These are phyloP conservation scores for Cheilosia vulpina DNA, from an alignment of 2,888 invertebrate genomes.

Conservation along the genomic window DNA sequence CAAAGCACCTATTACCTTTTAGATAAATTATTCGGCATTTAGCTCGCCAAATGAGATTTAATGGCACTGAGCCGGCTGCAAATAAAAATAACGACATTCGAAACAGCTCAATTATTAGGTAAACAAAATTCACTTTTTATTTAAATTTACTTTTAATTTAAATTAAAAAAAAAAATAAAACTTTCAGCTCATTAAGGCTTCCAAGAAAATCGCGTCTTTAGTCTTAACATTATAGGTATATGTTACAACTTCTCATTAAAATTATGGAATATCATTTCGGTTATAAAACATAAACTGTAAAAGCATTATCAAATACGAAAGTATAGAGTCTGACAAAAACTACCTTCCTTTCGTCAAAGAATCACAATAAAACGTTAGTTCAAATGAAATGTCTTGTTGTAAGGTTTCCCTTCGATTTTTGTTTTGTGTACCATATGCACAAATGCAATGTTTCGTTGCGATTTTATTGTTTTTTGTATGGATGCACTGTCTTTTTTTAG, in stretches of 20 bases:
- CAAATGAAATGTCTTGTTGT: not conserved
- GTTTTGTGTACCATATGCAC: not conserved
- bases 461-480: conserved; percentile 6
- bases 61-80: not conserved
- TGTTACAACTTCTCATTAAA: conserved; percentile 29
- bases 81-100: not conserved
- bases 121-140: conserved; percentile 24
- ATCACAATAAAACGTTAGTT: conserved; percentile 33
- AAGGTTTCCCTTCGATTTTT: not conserved
- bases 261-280: conserved; percentile 66
- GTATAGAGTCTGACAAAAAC: conserved; percentile 4
- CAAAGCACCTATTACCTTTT: not conserved
- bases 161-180: conserved; percentile 13
- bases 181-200: conserved; percentile 13
- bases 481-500: conserved; percentile 41
- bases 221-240: conserved; percentile 33
- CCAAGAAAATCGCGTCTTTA: conserved; percentile 28
- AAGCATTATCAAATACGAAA: conserved; percentile 29
- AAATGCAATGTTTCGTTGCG: not conserved
- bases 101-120: conserved; percentile 1
- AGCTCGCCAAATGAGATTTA: not conserved
- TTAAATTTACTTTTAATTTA: too few species aligned
- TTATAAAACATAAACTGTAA: conserved; percentile 44
- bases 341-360: conserved; percentile 10
- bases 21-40: conserved; percentile 9